Conservation (phyloP, 2,888 invertebrate species). For the Eristalis tenax region DNA sequence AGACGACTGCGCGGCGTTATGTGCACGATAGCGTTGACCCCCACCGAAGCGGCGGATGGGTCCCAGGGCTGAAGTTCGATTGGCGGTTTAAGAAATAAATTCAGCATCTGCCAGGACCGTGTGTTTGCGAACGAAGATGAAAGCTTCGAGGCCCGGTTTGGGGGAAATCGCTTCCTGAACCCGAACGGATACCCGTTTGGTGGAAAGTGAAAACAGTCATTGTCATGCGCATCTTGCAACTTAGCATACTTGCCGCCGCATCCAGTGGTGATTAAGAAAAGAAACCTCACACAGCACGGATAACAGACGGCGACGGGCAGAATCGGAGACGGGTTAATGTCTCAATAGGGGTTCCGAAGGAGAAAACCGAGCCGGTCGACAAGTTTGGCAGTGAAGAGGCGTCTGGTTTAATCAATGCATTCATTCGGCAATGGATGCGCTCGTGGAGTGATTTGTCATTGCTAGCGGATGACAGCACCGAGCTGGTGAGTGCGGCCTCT, state of each 20-base stretch:
- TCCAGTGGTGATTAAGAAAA: neutral
- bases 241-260: neutral
- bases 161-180: conserved; percentile 65
- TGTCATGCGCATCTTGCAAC: conserved; percentile 30
- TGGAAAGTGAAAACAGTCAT: conserved; percentile 61
- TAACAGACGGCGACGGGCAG: neutral
- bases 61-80: conserved; percentile 49
- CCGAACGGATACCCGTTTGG: conserved; percentile 35
- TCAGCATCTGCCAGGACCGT: conserved; percentile 35
- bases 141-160: conserved; percentile 14
- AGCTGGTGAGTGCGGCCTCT: neutral
- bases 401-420: neutral
- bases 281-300: neutral
- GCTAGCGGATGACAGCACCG: neutral
- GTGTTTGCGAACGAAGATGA: conserved; percentile 7
- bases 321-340: neutral
- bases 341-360: neutral
- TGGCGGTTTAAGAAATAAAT: conserved; percentile 58
- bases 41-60: conserved; percentile 28
- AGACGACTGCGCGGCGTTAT: neutral
- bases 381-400: neutral
- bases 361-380: neutral
- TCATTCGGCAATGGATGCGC: neutral
- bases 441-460: neutral
- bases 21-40: conserved; percentile 42